Percentiles rank a stretch among this genome's conserved stretches.
phyloP scores from a whole-genome alignment of 2,888 invertebrate species.

The Metacarcinus magister region DNA sequence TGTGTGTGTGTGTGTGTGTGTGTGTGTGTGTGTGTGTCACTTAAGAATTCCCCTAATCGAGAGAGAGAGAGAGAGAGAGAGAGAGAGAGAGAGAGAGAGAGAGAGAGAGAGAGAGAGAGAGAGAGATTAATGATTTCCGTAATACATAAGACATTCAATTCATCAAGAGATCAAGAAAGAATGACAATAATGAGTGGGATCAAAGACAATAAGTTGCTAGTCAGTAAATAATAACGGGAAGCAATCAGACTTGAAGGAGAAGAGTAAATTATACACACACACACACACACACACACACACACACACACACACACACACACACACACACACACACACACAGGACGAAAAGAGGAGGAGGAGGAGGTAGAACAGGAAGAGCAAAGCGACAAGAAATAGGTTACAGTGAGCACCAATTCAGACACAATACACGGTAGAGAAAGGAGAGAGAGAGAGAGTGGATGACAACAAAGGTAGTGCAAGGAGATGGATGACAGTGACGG shows the following conservation, averaged over 20 bases:
- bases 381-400: neutral
- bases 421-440: neutral
- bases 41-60: neutral
- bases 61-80: neutral
- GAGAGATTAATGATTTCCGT: neutral
- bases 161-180: neutral
- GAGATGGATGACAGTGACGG: neutral
- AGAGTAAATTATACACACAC: neutral
- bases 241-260: neutral
- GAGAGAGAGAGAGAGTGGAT: neutral
- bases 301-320: slow-evolving; percentile 46
- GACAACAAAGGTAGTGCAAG: neutral
- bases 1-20: neutral
- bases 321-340: slow-evolving; percentile 48
- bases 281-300: slow-evolving; percentile 33
- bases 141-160: slow-evolving; percentile 1
- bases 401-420: neutral
- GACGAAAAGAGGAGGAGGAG: neutral
- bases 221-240: neutral
- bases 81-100: slow-evolving; percentile 46
- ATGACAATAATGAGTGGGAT: neutral
- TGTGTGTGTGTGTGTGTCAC: neutral
- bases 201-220: neutral
- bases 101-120: slow-evolving; percentile 59
- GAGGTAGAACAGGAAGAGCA: neutral